A percentile compares a stretch with the other conserved stretches of the same genome.
phyloP scores from a whole-genome alignment of 2,797 vertebrate genomes.

The Salarias fasciatus region DNA sequence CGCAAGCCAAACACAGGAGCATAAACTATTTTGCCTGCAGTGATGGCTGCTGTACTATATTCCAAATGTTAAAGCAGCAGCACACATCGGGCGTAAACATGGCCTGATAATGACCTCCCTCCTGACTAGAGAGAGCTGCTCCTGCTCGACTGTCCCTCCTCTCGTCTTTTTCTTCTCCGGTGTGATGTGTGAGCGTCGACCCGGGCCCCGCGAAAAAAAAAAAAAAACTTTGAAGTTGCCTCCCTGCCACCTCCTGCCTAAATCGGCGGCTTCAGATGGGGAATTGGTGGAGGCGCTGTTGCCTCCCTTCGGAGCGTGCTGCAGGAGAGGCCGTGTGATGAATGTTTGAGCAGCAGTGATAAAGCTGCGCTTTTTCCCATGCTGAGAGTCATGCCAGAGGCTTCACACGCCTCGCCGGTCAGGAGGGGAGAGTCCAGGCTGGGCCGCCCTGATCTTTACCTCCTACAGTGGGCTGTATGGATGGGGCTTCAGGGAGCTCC shows the following conservation, averaged over 20 bases:
- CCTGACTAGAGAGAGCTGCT: constrained; percentile 72
- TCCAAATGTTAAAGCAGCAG: constrained; percentile 72
- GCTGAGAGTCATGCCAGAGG: constrained; percentile 80
- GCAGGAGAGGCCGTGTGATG: constrained; percentile 71
- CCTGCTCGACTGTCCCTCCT: constrained; percentile 48
- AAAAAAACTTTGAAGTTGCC: constrained; percentile 79
- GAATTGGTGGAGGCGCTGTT: constrained; percentile 66
- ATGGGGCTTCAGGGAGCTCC: constrained; percentile 56
- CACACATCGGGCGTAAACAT: constrained; percentile 67
- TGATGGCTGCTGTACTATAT: constrained; percentile 53
- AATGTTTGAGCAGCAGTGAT: constrained; percentile 77
- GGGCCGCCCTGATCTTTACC: constrained; percentile 65
- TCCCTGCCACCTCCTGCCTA: constrained; percentile 73
- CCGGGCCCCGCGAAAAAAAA: constrained; percentile 29
- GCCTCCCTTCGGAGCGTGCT: constrained; percentile 68
- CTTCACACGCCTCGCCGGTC: constrained; percentile 64
- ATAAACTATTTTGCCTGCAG: constrained; percentile 65
- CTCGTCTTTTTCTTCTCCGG: constrained; percentile 42
- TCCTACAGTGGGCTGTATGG: constrained; percentile 52
- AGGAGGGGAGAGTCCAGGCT: constrained; percentile 58
- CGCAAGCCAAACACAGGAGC: constrained; percentile 36
- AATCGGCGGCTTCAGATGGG: constrained; percentile 71
- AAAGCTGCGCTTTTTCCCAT: constrained; percentile 72
- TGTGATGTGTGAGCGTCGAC: constrained; percentile 50
- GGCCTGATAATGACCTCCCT: constrained; percentile 83